Evolutionary conservation across 2,888 invertebrate genomes (phyloP).

Genomic region (Trachelus tabidus): DNA sequence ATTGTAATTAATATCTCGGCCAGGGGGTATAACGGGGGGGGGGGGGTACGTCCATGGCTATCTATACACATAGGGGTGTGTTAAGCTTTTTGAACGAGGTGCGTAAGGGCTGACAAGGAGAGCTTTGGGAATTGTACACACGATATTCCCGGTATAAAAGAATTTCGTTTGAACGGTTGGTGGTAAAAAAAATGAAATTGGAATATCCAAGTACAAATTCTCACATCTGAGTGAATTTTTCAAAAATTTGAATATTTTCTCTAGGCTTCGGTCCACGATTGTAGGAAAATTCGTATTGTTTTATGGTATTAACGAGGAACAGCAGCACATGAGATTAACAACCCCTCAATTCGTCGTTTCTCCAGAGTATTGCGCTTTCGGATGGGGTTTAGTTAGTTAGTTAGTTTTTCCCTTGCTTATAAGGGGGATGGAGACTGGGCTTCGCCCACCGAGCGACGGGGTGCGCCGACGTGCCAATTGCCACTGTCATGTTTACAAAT

Average conservation of each 20-base stretch:
- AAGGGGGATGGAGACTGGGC: background rate
- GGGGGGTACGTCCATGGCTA: background rate
- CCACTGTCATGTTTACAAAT: slow-evolving; percentile 49
- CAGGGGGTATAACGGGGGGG: background rate
- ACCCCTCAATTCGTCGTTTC: background rate
- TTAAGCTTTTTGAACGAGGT: slow-evolving; percentile 5
- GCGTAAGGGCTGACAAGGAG: background rate
- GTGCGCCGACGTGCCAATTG: background rate
- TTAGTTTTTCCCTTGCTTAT: background rate
- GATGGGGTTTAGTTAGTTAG: background rate
- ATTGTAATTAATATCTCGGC: slow-evolving; percentile 53
- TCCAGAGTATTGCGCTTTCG: background rate
- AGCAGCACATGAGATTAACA: background rate
- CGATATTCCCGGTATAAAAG: background rate
- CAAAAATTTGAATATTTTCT: background rate
- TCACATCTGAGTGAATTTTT: background rate
- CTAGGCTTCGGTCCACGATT: background rate
- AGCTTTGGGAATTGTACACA: background rate
- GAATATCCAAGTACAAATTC: background rate
- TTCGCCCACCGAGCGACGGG: background rate
- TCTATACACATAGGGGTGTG: slow-evolving; percentile 2
- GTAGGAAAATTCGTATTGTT: background rate
- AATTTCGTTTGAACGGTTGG: background rate
- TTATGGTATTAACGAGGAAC: background rate
- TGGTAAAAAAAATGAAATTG: background rate